Evolutionary conservation across 2,797 vertebrate genomes (phyloP), one percentile per base, ranked within the genome.

Genomic region (Hemitrygon akajei): DNA sequence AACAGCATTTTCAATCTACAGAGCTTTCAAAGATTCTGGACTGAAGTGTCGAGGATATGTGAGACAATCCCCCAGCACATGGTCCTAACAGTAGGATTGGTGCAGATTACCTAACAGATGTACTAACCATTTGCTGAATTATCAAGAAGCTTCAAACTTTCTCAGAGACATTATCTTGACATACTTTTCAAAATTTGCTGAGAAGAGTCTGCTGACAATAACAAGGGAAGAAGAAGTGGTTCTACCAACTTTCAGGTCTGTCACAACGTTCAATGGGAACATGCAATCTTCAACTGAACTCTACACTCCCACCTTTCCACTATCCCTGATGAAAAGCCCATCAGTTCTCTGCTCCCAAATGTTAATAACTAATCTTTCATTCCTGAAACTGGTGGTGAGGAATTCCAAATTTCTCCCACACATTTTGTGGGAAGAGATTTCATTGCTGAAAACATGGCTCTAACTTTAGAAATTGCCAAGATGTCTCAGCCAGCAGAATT

Each of bases 1-100:
- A 91, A 91, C 63, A 91, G 87, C n/a, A 66, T 91, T 37, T 89
- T 30, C n/a, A 37, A n/a, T 37, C 63, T 60, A 91, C 34, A 69
- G 69, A 37, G n/a, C 63, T 34, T 37, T 91, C 34, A 22, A 10
- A 69, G n/a, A 91, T 71, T 37, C 63, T 34, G 34, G 1, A 71
- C 37, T 69, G 47, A 66, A 91, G 87, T 60, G 27, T 56, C 69
- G 34, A 3, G 20, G 87, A 22, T 91, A 91, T 34, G 37, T n/a
- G 7, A 20, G 63, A 91, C 25, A 91, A 20, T 20, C n/a, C 20
- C n/a, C 20, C 34, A 11, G 60, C 66, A 91, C 69, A 60, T 89
- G 47, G 63, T 91, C 63, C 69, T n/a, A 69, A 66, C 87, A 25
- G 16, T 69, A 22, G 6, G 10, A n/a, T 37, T 91, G n/a, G 10